Evolutionary conservation across 2,888 invertebrate species (phyloP), one percentile per base, ranked within the genome.

Genomic region (Diaphora mendica): DNA sequence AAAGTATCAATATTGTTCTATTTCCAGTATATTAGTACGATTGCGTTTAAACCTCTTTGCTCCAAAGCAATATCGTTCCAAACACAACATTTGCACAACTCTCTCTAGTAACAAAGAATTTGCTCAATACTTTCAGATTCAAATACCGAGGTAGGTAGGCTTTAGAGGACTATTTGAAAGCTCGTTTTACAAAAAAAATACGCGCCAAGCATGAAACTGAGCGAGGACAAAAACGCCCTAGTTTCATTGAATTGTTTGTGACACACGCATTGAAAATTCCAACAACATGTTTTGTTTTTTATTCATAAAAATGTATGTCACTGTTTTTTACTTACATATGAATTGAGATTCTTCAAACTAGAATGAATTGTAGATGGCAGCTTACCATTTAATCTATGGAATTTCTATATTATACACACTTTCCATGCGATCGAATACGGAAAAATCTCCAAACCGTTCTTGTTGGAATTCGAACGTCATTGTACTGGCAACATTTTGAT

Each of bases 211-310:
- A 75, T 70, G 80, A 79, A 83, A 79, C 80, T 76, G 81, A 80
- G 71, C 78, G 74, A 79, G 77, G 82, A 84, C 82, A 85, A 85
- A 87, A 88, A 86, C 77, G 83, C 75, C 75, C 79, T 75, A 80
- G 82, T 80, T 81, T 76, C 78, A 78, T 78, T 83, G 82, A 82
- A 83, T 79, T 81, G 79, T 70, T 77, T 76, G 70, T 17, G 70
- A 82, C 81, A 81, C 17, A 86, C 77, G 23, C 80, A 0, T 55
- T 0, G 0, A 0, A 20, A 72, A 44, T 15, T 44, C 20, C 59
- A 13, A 30, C 17, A 72, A 65, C 71, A 33, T 59, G 9, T 13
- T 44, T 26, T 30, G 11, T 51, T 11, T n/a, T 33, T 15, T 7
- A n/a, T 51, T 33, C 23, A 55, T 8, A n/a, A 30, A n/a, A 51